Evolutionary conservation across 2,113 vertebrate species (phyloP).

Genomic region (Urocynchramus pylzowi): DNA sequence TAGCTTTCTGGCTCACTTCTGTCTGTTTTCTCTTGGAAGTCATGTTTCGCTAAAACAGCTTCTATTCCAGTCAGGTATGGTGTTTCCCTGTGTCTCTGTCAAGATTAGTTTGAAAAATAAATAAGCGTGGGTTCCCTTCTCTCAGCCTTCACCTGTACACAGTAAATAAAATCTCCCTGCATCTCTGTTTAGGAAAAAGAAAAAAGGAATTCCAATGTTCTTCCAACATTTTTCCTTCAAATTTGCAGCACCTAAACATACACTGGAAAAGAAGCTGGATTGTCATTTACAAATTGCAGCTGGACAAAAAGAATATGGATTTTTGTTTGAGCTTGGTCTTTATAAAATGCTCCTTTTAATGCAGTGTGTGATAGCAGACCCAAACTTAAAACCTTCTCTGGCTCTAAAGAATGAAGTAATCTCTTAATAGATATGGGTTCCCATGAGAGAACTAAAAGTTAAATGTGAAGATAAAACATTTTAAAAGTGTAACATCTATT

Average conservation of each 20-base stretch:
- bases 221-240: background rate
- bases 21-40: background rate
- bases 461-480: background rate
- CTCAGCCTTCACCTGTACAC: background rate
- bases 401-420: background rate
- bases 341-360: background rate
- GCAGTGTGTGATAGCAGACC: background rate
- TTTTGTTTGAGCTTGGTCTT: background rate
- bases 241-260: background rate
- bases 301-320: background rate
- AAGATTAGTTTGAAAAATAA: background rate
- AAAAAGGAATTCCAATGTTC: background rate
- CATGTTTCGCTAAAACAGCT: background rate
- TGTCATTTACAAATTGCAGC: background rate
- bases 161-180: background rate
- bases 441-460: slow-evolving; percentile 4
- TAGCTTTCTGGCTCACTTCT: slow-evolving; percentile 14
- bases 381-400: background rate
- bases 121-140: background rate
- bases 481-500: background rate
- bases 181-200: background rate
- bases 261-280: background rate
- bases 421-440: background rate
- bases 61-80: accelerated
- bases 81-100: background rate